Percentiles rank a stretch among this genome's conserved stretches.
Conservation (phyloP, 2,888 invertebrate genomes). For the Coronaproctus castanopsis region DNA sequence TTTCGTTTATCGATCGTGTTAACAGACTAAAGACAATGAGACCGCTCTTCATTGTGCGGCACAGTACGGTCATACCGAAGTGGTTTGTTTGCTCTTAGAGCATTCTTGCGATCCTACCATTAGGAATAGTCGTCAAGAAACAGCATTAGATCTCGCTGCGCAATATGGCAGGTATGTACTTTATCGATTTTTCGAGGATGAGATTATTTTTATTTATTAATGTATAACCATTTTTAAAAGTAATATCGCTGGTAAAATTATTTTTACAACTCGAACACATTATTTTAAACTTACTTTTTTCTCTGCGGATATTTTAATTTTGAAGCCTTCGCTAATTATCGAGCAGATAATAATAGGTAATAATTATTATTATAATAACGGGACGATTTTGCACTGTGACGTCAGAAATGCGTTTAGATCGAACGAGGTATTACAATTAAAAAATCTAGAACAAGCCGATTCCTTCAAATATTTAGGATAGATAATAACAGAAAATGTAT, state of each 20-base stretch:
- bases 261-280: neutral
- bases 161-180: slow-evolving; percentile 66
- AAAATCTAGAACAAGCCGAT: too few species aligned
- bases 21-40: slow-evolving; percentile 66
- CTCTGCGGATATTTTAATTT: too few species aligned
- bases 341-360: too few species aligned
- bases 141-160: slow-evolving; percentile 81
- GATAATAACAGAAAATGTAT: too few species aligned
- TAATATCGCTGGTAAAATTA: neutral
- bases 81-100: slow-evolving; percentile 60
- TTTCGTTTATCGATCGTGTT: too few species aligned
- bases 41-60: slow-evolving; percentile 84
- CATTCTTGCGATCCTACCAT: slow-evolving; percentile 74
- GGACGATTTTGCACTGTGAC: too few species aligned
- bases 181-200: neutral
- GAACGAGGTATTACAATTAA: too few species aligned
- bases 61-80: slow-evolving; percentile 74
- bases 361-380: too few species aligned
- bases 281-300: too few species aligned
- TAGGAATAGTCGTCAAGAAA: slow-evolving; percentile 69
- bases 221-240: neutral
- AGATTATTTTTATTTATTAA: neutral
- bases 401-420: too few species aligned
- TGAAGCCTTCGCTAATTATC: too few species aligned
- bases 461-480: too few species aligned